These are phyloP conservation scores for Sebastes alutus DNA, from an alignment of 2,797 vertebrate species.

Conservation along the genomic window DNA sequence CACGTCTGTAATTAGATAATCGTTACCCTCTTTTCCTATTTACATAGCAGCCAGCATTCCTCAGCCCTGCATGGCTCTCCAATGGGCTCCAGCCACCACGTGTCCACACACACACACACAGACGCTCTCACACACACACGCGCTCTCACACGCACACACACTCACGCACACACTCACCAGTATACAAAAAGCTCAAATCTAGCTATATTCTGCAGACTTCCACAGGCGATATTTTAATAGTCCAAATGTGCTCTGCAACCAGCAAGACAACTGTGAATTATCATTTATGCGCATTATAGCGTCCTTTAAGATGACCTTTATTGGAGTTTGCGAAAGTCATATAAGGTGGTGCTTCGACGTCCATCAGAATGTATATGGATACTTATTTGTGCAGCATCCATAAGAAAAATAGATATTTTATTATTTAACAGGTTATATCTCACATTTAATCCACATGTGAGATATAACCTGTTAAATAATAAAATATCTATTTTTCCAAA, in stretches of 20 bases:
- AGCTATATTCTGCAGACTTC: constrained; percentile 13
- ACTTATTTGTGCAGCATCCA: not conserved
- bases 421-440: not conserved
- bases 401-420: not conserved
- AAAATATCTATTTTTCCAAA: no score
- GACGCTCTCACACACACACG: not conserved
- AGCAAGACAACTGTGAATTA: not conserved
- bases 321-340: not conserved
- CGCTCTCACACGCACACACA: not conserved
- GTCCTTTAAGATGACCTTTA: not conserved
- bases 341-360: not conserved
- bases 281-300: not conserved
- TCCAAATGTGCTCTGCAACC: not conserved
- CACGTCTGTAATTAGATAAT: constrained; percentile 68
- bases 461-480: no score
- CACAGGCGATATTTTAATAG: constrained; percentile 10
- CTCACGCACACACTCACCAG: not conserved
- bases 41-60: constrained; percentile 62
- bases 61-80: constrained; percentile 36
- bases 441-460: no score
- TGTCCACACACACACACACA: constrained; percentile 8
- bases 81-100: constrained; percentile 46
- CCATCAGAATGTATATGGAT: not conserved
- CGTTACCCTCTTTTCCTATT: constrained; percentile 51
- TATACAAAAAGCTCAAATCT: not conserved